A percentile compares a stretch with the other conserved stretches of the same genome.
Conservation (phyloP, 2,797 vertebrate genomes). For the Phalanger gymnotis region DNA sequence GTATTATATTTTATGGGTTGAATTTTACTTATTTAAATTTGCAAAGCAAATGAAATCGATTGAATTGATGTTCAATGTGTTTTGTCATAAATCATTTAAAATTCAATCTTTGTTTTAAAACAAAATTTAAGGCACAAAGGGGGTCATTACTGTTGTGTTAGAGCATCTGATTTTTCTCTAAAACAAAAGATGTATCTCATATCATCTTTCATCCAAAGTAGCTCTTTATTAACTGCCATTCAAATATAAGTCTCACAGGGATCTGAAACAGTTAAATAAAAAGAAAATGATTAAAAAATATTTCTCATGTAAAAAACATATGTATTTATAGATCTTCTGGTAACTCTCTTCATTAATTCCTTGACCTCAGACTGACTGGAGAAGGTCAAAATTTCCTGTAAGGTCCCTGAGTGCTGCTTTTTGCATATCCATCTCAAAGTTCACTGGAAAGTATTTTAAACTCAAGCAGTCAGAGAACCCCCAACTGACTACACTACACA, state of each 20-base stretch:
- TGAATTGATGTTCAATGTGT: neutral
- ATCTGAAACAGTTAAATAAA: slow-evolving; percentile 84
- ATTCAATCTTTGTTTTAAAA: neutral
- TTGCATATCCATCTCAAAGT: slow-evolving; percentile 50
- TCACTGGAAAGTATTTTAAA: slow-evolving; percentile 72
- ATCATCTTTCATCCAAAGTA: neutral
- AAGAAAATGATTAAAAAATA: slow-evolving; percentile 68
- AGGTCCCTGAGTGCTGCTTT: slow-evolving; percentile 76
- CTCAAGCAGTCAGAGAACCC: slow-evolving; percentile 59
- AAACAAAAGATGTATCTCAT: neutral
- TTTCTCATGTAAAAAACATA: slow-evolving; percentile 71
- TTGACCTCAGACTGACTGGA: slow-evolving; percentile 79
- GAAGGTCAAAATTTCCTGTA: slow-evolving; percentile 79
- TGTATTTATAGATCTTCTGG: slow-evolving; percentile 84
- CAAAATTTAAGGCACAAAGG: neutral
- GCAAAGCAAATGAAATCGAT: neutral
- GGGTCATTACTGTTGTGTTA: neutral
- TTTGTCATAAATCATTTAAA: neutral
- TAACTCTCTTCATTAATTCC: slow-evolving; percentile 84
- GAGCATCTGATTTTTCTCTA: neutral
- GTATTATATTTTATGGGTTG: neutral
- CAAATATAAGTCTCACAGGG: slow-evolving; percentile 41
- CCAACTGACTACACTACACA: slow-evolving; percentile 61
- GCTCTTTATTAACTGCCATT: slow-evolving; percentile 28
- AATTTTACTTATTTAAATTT: neutral